Evolutionary conservation across 2,888 invertebrate species (phyloP).

Genomic region (Drosophila cracens): DNA sequence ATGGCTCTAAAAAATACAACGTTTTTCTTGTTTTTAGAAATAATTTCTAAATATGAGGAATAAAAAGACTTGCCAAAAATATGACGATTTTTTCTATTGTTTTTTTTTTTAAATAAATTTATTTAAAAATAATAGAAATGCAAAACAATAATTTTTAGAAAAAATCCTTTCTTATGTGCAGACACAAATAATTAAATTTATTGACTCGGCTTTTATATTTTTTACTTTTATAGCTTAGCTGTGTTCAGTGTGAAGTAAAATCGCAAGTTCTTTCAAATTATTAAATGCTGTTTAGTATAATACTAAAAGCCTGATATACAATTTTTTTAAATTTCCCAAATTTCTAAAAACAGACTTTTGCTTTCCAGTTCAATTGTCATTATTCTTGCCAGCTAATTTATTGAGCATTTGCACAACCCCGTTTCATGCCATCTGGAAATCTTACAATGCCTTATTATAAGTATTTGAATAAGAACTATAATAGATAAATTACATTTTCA

Average conservation of each 20-base stretch:
- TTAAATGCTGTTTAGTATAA: no score
- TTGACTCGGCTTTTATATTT: no score
- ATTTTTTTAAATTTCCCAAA: neutral
- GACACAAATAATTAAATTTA: no score
- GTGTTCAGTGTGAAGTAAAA: no score
- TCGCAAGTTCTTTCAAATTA: neutral
- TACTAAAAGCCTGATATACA: neutral
- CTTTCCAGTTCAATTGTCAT: conserved; percentile 22
- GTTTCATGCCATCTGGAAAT: neutral
- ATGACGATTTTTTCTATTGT: neutral
- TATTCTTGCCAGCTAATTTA: conserved; percentile 27
- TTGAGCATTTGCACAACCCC: conserved; percentile 4
- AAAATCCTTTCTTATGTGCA: no score
- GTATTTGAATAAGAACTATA: neutral
- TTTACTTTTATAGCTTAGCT: no score
- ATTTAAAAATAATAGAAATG: neutral
- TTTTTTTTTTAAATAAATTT: neutral
- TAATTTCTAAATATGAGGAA: neutral
- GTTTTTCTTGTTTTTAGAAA: neutral
- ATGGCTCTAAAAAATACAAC: neutral
- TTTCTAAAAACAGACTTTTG: conserved; percentile 4
- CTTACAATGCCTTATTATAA: neutral
- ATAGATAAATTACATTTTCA: neutral
- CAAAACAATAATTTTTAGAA: no score
- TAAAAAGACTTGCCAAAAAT: neutral